Evolutionary conservation across 2,797 vertebrate species (phyloP).

Genomic region (Dendrocincla fuliginosa): DNA sequence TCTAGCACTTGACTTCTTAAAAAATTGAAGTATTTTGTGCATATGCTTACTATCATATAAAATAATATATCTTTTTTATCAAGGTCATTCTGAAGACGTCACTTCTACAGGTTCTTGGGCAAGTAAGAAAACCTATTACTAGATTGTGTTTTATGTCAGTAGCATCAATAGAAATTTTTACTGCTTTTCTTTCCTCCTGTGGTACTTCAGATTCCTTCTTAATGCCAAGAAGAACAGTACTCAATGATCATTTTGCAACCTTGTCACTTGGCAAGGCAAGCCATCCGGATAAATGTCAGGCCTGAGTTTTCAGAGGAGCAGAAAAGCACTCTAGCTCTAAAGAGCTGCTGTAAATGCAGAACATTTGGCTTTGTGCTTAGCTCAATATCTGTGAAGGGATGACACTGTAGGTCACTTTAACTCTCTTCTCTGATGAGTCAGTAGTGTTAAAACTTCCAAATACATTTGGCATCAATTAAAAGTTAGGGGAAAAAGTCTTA

Average conservation of each 20-base stretch:
- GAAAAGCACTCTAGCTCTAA: background rate
- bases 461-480: background rate
- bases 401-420: background rate
- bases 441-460: background rate
- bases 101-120: conserved; percentile 89
- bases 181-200: background rate
- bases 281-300: background rate
- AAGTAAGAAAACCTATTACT: conserved; percentile 79
- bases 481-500: background rate
- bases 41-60: background rate
- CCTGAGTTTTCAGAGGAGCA: background rate
- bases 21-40: background rate
- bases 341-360: background rate
- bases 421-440: background rate
- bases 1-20: background rate
- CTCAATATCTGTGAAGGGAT: background rate
- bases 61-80: background rate
- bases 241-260: background rate
- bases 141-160: background rate
- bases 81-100: conserved; percentile 90
- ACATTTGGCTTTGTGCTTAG: background rate
- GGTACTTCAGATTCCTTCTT: background rate
- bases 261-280: background rate
- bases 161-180: background rate
- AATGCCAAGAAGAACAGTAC: background rate